Evolutionary conservation across 2,888 invertebrate species (phyloP).

Genomic region (Helicoverpa assulta): DNA sequence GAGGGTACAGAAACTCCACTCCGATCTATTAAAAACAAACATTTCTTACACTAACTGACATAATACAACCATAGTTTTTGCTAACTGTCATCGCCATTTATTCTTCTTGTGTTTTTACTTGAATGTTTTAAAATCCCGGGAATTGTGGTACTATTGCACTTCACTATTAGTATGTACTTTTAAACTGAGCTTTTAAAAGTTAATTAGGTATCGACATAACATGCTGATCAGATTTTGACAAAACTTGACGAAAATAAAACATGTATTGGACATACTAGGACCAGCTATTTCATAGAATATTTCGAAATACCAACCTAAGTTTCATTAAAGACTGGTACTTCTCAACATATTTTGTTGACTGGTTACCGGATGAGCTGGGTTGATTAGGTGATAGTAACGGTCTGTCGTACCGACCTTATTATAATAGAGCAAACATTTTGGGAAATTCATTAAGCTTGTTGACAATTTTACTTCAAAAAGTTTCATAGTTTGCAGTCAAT

Average conservation of each 20-base stretch:
- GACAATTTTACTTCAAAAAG: conserved; percentile 6
- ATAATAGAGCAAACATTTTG: conserved; percentile 57
- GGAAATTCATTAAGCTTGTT: conserved; percentile 41
- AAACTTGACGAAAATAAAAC: neutral
- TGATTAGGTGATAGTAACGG: conserved; percentile 62
- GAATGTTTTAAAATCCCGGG: too few relatives aligned
- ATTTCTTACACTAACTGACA: too few relatives aligned
- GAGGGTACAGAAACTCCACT: conserved; percentile 30
- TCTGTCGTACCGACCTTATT: conserved; percentile 43
- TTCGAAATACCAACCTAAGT: neutral
- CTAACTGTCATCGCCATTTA: too few relatives aligned
- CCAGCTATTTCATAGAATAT: too few relatives aligned
- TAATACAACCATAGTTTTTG: too few relatives aligned
- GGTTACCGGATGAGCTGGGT: conserved; percentile 55
- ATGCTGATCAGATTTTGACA: neutral
- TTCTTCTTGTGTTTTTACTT: too few relatives aligned
- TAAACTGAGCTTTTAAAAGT: neutral
- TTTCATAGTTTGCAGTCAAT: neutral
- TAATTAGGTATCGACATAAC: neutral
- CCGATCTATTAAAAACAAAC: neutral
- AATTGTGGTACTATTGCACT: too few relatives aligned
- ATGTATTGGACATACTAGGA: neutral
- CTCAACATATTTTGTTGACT: neutral
- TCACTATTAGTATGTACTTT: too few relatives aligned
- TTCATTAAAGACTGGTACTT: conserved; percentile 6